Percentiles rank a stretch among this genome's conserved stretches.
Evolutionary conservation across 2,888 invertebrate species (phyloP).

Genomic region (Chrysotoxum bicinctum): DNA sequence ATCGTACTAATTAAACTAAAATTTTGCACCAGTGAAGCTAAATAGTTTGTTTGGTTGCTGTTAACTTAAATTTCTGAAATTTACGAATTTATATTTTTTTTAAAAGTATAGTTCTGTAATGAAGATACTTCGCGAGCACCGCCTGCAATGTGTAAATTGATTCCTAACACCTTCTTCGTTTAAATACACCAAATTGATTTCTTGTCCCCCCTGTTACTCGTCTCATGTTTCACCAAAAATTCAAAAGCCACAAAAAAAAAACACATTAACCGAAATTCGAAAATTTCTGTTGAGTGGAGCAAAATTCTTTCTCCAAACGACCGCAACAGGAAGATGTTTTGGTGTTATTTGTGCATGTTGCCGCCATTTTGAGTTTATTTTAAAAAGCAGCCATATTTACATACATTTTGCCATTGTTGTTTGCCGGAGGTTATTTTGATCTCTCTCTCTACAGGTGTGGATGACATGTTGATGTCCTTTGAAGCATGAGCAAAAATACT

Average conservation of each 20-base stretch:
- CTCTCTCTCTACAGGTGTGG: constrained; percentile 47
- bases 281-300: not conserved
- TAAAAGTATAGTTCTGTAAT: not conserved
- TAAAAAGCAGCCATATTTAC: constrained; percentile 61
- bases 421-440: constrained; percentile 59
- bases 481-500: constrained; percentile 47
- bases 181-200: constrained; percentile 4
- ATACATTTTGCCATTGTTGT: constrained; percentile 20
- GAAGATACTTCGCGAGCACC: not conserved
- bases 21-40: too few relatives aligned
- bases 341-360: constrained; percentile 62
- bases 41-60: too few relatives aligned
- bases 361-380: constrained; percentile 67
- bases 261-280: not conserved
- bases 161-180: constrained; percentile 64
- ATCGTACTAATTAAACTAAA: too few relatives aligned
- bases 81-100: not conserved
- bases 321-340: constrained; percentile 53
- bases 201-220: constrained; percentile 1
- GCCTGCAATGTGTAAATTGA: constrained; percentile 54
- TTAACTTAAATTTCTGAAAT: too few relatives aligned
- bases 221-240: constrained; percentile 55
- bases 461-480: constrained; percentile 51
- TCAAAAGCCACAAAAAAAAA: not conserved
- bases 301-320: constrained; percentile 12